Evolutionary conservation across 2,888 invertebrate genomes (phyloP).

Genomic region (Desoria tigrina): DNA sequence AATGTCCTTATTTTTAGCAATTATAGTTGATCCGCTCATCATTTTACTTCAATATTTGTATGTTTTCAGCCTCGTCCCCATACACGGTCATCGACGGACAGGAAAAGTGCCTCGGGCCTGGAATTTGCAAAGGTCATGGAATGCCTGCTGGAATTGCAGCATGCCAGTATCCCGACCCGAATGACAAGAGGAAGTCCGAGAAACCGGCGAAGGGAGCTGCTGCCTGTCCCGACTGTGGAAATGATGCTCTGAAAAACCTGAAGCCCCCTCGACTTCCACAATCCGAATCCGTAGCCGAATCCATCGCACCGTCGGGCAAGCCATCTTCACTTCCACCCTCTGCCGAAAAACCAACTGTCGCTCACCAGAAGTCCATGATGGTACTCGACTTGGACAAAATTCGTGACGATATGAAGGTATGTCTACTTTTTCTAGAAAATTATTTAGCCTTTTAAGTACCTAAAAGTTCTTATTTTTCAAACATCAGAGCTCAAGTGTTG

Average conservation of each 20-base stretch:
- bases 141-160: slow-evolving; percentile 46
- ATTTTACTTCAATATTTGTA: no score
- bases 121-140: slow-evolving; percentile 44
- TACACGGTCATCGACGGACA: slow-evolving; percentile 46
- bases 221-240: slow-evolving; percentile 41
- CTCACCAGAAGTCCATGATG: slow-evolving; percentile 37
- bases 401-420: slow-evolving; percentile 36
- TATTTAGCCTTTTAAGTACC: background rate
- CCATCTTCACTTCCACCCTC: no score
- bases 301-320: no score
- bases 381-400: slow-evolving; percentile 46
- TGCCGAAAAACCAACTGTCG: slow-evolving; percentile 1
- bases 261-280: no score
- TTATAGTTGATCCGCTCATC: no score
- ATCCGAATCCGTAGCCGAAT: no score
- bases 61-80: slow-evolving; percentile 45
- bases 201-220: slow-evolving; percentile 26
- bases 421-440: background rate
- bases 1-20: no score
- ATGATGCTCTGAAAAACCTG: no score
- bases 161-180: slow-evolving; percentile 36
- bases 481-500: no score
- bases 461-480: background rate
- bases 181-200: slow-evolving; percentile 17
- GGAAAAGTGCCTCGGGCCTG: slow-evolving; percentile 41